phyloP scores from a whole-genome alignment of 2,113 vertebrate species.

The Pseudois nayaur region DNA sequence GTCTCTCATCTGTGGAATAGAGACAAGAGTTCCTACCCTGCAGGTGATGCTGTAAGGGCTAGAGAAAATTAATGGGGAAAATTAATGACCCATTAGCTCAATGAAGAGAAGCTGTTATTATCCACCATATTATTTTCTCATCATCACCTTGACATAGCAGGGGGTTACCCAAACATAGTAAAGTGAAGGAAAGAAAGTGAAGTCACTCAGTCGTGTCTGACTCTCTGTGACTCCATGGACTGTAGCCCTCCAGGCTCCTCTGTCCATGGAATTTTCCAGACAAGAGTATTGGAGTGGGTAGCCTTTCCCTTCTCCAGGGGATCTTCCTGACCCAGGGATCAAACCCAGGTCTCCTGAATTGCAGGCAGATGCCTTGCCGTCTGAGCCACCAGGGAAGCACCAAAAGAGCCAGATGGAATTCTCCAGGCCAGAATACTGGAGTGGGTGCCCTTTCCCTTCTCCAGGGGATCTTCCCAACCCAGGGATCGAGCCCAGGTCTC shows the following conservation, averaged over 20 bases:
- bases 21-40: neutral
- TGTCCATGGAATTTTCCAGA: neutral
- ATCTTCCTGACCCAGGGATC: neutral
- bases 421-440: neutral
- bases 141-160: neutral
- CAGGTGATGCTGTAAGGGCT: neutral
- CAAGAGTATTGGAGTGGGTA: neutral
- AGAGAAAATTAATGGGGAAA: neutral
- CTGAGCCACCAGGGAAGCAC: neutral
- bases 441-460: neutral
- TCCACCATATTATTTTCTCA: neutral
- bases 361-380: rapidly evolving
- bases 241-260: neutral
- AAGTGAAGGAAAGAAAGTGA: neutral
- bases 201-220: neutral
- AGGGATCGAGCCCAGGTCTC: neutral
- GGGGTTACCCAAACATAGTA: neutral
- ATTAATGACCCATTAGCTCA: neutral
- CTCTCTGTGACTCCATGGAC: neutral
- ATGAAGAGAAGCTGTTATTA: neutral
- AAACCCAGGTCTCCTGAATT: neutral
- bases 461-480: neutral
- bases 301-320: neutral
- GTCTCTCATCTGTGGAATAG: neutral
- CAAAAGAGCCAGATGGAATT: neutral